phyloP scores from a whole-genome alignment of 2,888 invertebrate species.

The Eupithecia subumbrata region DNA sequence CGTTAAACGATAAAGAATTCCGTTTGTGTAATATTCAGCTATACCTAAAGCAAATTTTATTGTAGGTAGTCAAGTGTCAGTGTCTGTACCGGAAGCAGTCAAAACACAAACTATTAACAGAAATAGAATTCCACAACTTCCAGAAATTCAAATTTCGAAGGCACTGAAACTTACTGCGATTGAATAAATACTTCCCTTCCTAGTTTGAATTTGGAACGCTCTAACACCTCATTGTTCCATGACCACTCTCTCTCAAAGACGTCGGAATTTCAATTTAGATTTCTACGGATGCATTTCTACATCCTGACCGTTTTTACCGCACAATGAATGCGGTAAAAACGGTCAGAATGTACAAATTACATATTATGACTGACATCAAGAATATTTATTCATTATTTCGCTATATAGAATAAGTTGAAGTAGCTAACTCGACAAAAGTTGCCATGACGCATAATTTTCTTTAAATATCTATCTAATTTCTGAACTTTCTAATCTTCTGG shows the following conservation, averaged over 20 bases:
- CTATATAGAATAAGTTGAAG: neutral
- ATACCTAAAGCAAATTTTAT: too few species aligned
- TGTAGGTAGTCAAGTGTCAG: too few species aligned
- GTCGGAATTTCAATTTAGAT: slow-evolving; percentile 4
- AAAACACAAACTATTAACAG: neutral
- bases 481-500: neutral
- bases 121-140: neutral
- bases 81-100: neutral
- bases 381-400: neutral
- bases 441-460: neutral
- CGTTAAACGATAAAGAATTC: neutral
- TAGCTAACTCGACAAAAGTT: neutral
- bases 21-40: neutral
- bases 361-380: neutral
- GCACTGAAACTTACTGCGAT: neutral
- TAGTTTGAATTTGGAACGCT: slow-evolving; percentile 5
- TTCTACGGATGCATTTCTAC: neutral
- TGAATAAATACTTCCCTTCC: neutral
- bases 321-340: too few species aligned
- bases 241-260: slow-evolving; percentile 1
- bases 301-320: neutral
- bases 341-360: too few species aligned
- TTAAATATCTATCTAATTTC: neutral
- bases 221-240: neutral
- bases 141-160: neutral